phyloP scores from a whole-genome alignment of 2,113 vertebrate species.

The Macheiramphus alcinus region DNA sequence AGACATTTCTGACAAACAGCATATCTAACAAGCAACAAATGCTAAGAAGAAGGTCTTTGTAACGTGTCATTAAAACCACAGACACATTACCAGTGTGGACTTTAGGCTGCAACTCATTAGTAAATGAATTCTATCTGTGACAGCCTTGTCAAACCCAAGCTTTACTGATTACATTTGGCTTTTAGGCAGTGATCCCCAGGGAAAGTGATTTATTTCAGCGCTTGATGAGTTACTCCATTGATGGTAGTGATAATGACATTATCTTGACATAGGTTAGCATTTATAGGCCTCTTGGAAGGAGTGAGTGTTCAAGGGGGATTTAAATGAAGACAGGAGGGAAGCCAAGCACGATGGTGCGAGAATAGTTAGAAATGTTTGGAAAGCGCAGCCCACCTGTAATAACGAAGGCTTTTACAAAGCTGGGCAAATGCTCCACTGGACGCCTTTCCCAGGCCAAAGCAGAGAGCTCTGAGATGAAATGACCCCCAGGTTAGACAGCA shows the following conservation, averaged over 20 bases:
- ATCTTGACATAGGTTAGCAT: conserved; percentile 53
- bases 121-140: conserved; percentile 48
- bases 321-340: not conserved
- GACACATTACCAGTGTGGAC: conserved; percentile 5
- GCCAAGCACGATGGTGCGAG: not conserved
- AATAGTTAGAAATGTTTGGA: not conserved
- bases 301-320: not conserved
- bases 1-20: not conserved
- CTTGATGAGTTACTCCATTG: conserved; percentile 42
- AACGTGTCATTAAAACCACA: not conserved
- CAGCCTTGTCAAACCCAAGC: conserved; percentile 46
- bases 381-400: not conserved
- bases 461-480: not conserved
- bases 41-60: not conserved
- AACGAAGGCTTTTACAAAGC: not conserved
- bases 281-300: conserved; percentile 38
- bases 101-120: conserved; percentile 47
- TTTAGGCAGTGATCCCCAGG: conserved; percentile 45
- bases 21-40: not conserved
- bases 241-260: conserved; percentile 41
- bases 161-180: conserved; percentile 56
- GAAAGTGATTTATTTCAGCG: conserved; percentile 59
- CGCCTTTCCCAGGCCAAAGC: not conserved
- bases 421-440: not conserved
- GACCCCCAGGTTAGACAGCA: not conserved